Evolutionary conservation across 2,888 invertebrate genomes (phyloP), one percentile per base, ranked within the genome.

Genomic region (Aporophyla nigra): DNA sequence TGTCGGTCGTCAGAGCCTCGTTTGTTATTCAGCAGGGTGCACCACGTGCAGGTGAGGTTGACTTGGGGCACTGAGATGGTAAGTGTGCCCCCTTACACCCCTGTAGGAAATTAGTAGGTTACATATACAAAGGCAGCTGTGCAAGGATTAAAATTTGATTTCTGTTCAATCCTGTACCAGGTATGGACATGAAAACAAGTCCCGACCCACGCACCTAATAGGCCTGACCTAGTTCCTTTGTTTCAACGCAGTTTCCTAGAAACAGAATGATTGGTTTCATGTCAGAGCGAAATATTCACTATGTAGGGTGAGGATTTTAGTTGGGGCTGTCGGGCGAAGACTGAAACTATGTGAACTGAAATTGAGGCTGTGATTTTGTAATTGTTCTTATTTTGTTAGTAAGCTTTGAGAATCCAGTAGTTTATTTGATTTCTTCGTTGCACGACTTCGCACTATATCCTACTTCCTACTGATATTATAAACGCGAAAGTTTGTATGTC

Each of bases 171-270:
- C 14, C 40, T 16, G 19, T 78, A 46, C 58, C 43, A 53, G 58
- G 70, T 59, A 70, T 53, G 33, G 21, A 5, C 12, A 33, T 67
- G 49, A 56, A 68, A 43, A 69, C 59, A n/a, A 71, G 69, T 19
- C 10, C 49, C 56, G 24, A 33, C 49, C 33, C 51, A 61, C n/a
- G 46, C 56, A 51, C 27, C 7, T 53, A 54, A 54, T 33, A 59
- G 62, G 43, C 21, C 53, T 79, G 68, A 82, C 79, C 76, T 76
- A 81, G 54, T 68, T 81, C 24, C 76, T 68, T 81, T 82, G 82
- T 82, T 62, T 40, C 21, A 61, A 24, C 46, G 46, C 6, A 12
- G 46, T 21, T 49, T 63, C 10, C 82, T 79, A 43, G 82, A 82
- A 79, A n/a, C 43, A 27, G 62, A 76, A 56, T 68, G 61, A 63